Base-by-base conservation (phyloP, 2,797 vertebrate species). In the Cossypha caffra region DNA sequence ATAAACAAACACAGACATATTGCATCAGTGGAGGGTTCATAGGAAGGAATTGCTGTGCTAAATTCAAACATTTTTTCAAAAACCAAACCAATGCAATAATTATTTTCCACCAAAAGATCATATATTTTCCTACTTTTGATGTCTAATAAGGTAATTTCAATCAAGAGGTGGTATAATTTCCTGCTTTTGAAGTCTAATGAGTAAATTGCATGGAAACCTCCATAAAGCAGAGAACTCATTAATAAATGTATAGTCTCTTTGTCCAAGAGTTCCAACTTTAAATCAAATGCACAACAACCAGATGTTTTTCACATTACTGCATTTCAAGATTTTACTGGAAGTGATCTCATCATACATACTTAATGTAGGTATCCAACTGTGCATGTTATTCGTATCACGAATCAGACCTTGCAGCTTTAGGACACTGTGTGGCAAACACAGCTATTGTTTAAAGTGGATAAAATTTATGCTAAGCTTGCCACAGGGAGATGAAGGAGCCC, bases 251-350 rank as follows among this genome's bases (percentile, higher is more conserved):
- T 94, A 68, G 94, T 86, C 69, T 82, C 93, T 96, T 96, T 97
- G 89, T 72, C 92, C 89, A 68, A 64, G 91, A 88, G 95, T 96
- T 97, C 98, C 97, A 98, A 95, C 96, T 96, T 97, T 97, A 98
- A 98, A 97, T 97, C 97, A 98, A 97, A 97, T 0, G 45, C 85
- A 94, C 94, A 94, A 95, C 94, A 90, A 86, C 96, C 98, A 98
- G 98, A 98, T 98, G 98, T 96, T 98, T 98, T 97, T 97, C 97
- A 85, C 97, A 98, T 98, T 97, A 97, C 97, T 96, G 79, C 95
- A 79, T 86, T 95, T 95, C 95, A 96, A 75, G 93, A 81, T 93
- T 98, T 98, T 98, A 97, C 98, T 98, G 98, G 98, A 98, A 98
- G 97, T 98, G 98, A 98, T 97, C 98, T 98, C 98, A 98, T 95